A percentile compares a stretch with the other conserved stretches of the same genome.
These are phyloP conservation scores for Aporophyla nigra DNA, from an alignment of 2,888 invertebrate species.

Conservation along the genomic window DNA sequence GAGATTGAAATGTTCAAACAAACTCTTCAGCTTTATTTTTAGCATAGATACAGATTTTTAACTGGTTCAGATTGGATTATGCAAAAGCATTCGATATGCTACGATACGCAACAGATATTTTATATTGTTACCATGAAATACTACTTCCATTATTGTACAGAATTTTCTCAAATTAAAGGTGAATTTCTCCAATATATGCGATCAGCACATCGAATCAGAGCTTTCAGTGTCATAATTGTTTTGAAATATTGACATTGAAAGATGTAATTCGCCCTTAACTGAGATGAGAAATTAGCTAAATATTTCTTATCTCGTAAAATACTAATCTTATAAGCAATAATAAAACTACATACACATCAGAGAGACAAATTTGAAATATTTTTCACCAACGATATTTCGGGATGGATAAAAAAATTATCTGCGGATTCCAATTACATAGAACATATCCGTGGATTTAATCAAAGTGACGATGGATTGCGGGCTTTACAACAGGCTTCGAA, in stretches of 20 bases:
- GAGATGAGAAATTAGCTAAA: too few relatives aligned
- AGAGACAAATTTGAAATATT: not conserved
- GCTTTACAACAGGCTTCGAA: slow-evolving; percentile 30
- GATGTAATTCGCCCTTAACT: too few relatives aligned
- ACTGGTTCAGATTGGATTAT: not conserved
- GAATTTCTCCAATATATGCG: too few relatives aligned
- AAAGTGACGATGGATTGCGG: slow-evolving; percentile 28
- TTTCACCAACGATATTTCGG: not conserved
- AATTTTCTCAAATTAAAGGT: too few relatives aligned
- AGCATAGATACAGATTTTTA: too few relatives aligned
- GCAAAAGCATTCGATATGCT: not conserved
- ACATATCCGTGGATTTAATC: slow-evolving; percentile 23
- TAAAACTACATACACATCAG: not conserved
- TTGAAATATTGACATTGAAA: too few relatives aligned
- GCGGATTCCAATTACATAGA: not conserved
- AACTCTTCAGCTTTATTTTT: too few relatives aligned
- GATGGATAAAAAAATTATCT: not conserved
- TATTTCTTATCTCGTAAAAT: too few relatives aligned
- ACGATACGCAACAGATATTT: not conserved
- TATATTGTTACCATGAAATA: not conserved
- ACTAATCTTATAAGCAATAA: not conserved
- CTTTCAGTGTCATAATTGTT: too few relatives aligned
- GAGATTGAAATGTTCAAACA: too few relatives aligned
- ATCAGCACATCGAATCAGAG: too few relatives aligned
- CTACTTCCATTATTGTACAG: not conserved